Percentiles rank a stretch among this genome's conserved stretches.
Conservation (phyloP, 2,113 vertebrate genomes). For the Paradoxurus hermaphroditus region DNA sequence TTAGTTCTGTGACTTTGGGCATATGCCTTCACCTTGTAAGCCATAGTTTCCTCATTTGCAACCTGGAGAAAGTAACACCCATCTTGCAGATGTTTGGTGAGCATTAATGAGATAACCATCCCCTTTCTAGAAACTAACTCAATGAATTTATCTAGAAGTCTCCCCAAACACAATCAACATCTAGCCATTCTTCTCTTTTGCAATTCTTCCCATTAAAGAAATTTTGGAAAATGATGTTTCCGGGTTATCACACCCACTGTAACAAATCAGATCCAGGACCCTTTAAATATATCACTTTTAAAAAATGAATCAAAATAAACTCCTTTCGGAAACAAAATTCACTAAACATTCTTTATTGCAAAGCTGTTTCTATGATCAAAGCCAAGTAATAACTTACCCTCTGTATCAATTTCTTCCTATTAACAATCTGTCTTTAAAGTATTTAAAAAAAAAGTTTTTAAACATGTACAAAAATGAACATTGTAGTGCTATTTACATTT, state of each 20-base stretch:
- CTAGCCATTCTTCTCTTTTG: neutral
- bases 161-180: neutral
- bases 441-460: neutral
- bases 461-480: neutral
- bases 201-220: neutral
- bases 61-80: neutral
- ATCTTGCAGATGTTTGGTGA: neutral
- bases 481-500: neutral
- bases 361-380: constrained; percentile 11
- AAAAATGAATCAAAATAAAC: neutral
- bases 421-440: neutral
- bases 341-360: neutral
- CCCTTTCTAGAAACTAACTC: neutral
- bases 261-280: neutral
- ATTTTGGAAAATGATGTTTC: neutral
- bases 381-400: neutral
- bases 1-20: neutral
- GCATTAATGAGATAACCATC: neutral
- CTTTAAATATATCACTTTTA: neutral
- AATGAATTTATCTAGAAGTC: neutral
- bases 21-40: neutral
- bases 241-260: neutral
- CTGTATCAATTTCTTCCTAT: neutral
- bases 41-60: neutral
- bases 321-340: neutral